Base-by-base conservation (phyloP, 2,113 vertebrate species). In the Phasianus colchicus region DNA sequence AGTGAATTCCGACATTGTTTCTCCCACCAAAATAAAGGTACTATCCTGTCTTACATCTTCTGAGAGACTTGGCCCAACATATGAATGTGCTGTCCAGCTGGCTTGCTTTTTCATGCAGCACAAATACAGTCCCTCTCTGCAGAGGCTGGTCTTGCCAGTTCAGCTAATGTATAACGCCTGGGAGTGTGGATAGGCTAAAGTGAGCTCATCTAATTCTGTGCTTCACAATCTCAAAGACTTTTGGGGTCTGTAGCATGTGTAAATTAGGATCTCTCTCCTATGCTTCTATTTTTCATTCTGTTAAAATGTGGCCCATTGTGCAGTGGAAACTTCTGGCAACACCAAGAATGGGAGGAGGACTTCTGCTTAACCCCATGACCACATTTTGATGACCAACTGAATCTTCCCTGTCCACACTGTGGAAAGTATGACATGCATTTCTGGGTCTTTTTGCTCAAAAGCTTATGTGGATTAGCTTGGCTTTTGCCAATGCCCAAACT, bases 401-500 rank as follows among this genome's bases (percentile, higher is more conserved):
- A 8, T 36, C 50, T 86, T 40, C 27, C 13, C 20, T 43, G 32
- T 30, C 4, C 9, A 55, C 54, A 14, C 21, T 12, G 11, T 30
- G 18, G 25, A 73, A 73, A 24, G 47, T 16, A 78, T 77, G 45
- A 70, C 80, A 43, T 36, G 11, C 24, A 7, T 57, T 60, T 88
- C 21, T 83, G n/a, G 1, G 11, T 24, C 38, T 55, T 85, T 60
- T 42, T 5, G 36, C 57, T 43, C 80, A 57, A 60, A 50, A 7
- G 4, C 2, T 66, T 16, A 13, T 3, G 9, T 30, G 9, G 25
- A 36, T 83, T 32, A 55, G 32, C 45, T 83, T 4, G 1, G 7
- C 5, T 45, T 17, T n/a, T 65, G 32, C 36, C 15, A 57, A 17
- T 25, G 6, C 4, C 17, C 36, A 21, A 1, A 0, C 63, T 66